Base-by-base conservation (phyloP, 2,797 vertebrate species). In the Scomberomorus guttatus region DNA sequence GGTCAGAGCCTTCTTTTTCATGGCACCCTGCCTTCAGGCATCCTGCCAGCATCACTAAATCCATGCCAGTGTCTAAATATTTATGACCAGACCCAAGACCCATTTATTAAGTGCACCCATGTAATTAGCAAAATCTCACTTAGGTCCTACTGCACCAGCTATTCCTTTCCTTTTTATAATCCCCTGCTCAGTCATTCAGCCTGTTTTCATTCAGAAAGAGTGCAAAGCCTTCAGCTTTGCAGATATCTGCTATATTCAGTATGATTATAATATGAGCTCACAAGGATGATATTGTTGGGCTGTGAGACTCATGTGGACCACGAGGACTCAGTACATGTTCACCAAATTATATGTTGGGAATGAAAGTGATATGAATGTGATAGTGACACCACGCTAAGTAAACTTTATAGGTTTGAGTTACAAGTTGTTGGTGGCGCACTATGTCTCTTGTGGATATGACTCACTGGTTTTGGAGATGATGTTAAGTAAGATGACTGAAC, bases 71-170 rank as follows among this genome's bases (percentile, higher is more conserved):
- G 73, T 76, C 75, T 80, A 50, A 6, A 59, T 81, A 88, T 88
- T 90, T 87, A 92, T 81, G 82, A 84, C 56, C 89, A 71, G 78
- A 81, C 64, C 68, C 67, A 48, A 51, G 67, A 77, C 63, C 74
- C 85, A 89, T 90, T 87, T 80, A 90, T 88, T 84, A 88, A 89
- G 75, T 72, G 87, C 80, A 79, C 65, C 64, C 42, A 56, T 77
- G 79, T 77, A 89, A 92, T 92, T 90, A 89, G 80, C 59, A 32
- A 85, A 89, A 86, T 87, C 82, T 84, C 59, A 75, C 46, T 86
- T 82, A 52, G 74, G 61, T 77, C 48, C 66, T 37, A 54, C 60
- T 8, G 18, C 62, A 63, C 34, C 24, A 44, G 75, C 73, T 54
- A 72, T 82, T 83, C n/a, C 56, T 54, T 59, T 60, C 11, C 20